Evolutionary conservation across 2,113 vertebrate species (phyloP), one percentile per base, ranked within the genome.

Genomic region (Mystacornis crossleyi): DNA sequence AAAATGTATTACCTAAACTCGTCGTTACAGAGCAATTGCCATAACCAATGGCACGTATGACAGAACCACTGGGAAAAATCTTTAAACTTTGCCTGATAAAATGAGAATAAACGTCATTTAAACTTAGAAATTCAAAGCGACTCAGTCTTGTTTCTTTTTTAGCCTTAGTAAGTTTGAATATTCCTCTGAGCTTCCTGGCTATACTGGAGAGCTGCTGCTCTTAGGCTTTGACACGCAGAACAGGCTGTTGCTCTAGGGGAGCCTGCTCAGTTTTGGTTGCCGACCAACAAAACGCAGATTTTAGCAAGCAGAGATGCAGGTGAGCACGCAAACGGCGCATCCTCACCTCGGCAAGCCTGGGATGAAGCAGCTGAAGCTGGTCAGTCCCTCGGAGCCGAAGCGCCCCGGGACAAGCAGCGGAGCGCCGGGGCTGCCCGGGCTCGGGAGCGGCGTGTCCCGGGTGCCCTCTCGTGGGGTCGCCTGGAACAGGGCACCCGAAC

Each of bases 301-400:
- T 53, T 0, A 66, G 47, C 51, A 2, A 1, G 15, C 10, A 2
- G 48, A 42, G 36, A 3, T 2, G 21, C 3, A 33, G 14, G 12
- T 1, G 51, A 2, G 8, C 10, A 0, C 0, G 5, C 13, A 3
- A 2, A 9, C 0, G 8, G 25, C 1, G 5, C 51, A 13, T 4
- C 33, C 48, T 17, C 26, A 6, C 33, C 42, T 8, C 60, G 8
- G 21, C n/a, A 29, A 81, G 34, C 58, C 1, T 0, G 67, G 15
- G 36, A 8, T 9, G 16, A 6, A 57, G 71, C 26, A n/a, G 60
- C 11, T 5, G 54, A 3, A 10, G 26, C 4, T 4, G 5, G 0
- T 7, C 34, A 0, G 16, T 2, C 6, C 1, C 45, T 11, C 5
- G 4, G 36, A 14, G 7, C 19, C 4, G 28, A 2, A 18, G 54